Evolutionary conservation across 2,888 invertebrate species (phyloP), one percentile per base, ranked within the genome.

Genomic region (Eupithecia pulchellata): DNA sequence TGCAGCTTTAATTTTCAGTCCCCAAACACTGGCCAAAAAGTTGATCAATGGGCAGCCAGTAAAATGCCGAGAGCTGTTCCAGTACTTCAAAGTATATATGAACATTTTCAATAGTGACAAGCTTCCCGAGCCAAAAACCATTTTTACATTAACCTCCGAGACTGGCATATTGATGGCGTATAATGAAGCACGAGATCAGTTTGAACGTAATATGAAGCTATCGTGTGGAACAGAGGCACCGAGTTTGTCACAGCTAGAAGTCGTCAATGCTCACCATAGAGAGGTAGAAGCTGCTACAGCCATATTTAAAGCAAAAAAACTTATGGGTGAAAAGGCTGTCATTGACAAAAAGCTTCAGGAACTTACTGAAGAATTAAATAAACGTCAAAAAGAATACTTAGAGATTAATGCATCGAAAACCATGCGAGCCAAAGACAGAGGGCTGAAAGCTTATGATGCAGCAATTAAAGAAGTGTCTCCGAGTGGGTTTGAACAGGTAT

Each of bases 21-120:
- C 30, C 4, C 42, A 65, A 17, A 71, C 57, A 29, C 42, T 75
- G 2, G 20, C 11, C 17, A 25, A 34, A 17, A 75, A 75, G 42
- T 13, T 17, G 34, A n/a, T 73, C 14, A 65, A 64, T 13, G 75
- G 73, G 1, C 58, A 67, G 36, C 29, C 62, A 4, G 42, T 73
- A 13, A 73, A 47, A 30, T 29, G 69, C 25, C 39, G 65, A 6
- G 75, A 75, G 20, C 64, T 75, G 4, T 69, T 60, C 32, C 66
- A 30, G 14, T 75, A 75, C 58, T 73, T 73, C 39, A 62, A 69
- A 39, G 57, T 39, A 29, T 75, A 75, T 27, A 70, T 73, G 71
- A 64, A 5, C 4, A 66, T 72, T 20, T 75, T 75, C 34, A 75
- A 75, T 47, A 75, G 75, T 52, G 68, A 73, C n/a, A 30, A 60